Conservation (phyloP, 2,113 vertebrate genomes). For the Plectropomus leopardus region DNA sequence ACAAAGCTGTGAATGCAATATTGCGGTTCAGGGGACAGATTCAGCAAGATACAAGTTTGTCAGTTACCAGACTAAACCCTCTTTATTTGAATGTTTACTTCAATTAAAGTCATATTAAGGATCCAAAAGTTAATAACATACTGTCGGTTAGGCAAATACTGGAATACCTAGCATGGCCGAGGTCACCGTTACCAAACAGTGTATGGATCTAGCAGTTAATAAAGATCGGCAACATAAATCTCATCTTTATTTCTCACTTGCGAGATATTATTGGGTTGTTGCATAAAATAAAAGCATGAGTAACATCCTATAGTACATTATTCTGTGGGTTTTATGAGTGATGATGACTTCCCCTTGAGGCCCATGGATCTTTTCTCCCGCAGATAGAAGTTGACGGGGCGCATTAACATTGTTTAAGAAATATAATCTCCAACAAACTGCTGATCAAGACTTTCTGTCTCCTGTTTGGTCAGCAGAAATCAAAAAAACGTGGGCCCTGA, state of each 20-base stretch:
- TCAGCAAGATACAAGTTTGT: too few relatives aligned
- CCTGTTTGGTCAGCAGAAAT: constrained; percentile 70
- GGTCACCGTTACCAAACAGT: not conserved
- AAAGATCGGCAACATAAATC: not conserved
- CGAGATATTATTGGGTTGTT: constrained; percentile 10
- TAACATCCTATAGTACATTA: constrained; percentile 11
- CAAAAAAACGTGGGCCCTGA: constrained; percentile 45
- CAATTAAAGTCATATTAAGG: not conserved
- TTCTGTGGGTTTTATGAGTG: constrained; percentile 24
- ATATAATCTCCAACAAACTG: constrained; percentile 52
- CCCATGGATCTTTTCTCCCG: constrained; percentile 35
- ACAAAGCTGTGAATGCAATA: too few relatives aligned
- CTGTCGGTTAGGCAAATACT: not conserved
- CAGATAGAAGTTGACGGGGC: constrained; percentile 11
- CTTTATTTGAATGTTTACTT: too few relatives aligned
- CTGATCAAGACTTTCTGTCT: constrained; percentile 65
- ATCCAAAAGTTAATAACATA: not conserved
- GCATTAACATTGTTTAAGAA: constrained; percentile 61
- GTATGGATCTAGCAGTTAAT: not conserved
- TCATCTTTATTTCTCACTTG: constrained; percentile 5
- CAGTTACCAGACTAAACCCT: too few relatives aligned
- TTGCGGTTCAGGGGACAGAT: too few relatives aligned
- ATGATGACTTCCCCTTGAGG: constrained; percentile 35
- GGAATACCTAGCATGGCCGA: not conserved
- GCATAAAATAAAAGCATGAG: constrained; percentile 23